Conservation (phyloP, 2,888 invertebrate species). For the Ashinkailepas kermadecensis region DNA sequence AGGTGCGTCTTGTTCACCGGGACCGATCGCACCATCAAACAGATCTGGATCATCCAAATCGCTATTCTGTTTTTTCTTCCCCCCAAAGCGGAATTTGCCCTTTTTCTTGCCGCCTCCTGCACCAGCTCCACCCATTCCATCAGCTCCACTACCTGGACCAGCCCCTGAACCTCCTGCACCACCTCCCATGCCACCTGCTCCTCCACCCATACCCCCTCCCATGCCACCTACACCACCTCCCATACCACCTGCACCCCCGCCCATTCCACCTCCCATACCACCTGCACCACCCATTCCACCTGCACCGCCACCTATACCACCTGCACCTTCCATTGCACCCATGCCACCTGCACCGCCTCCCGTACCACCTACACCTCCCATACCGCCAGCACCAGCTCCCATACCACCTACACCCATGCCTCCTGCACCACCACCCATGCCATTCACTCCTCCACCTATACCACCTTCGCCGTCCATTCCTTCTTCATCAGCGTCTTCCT, state of each 20-base stretch:
- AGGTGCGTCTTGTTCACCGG: slow-evolving; percentile 6
- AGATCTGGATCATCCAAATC: not conserved
- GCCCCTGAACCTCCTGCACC: slow-evolving; percentile 9
- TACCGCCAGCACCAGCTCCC: not conserved
- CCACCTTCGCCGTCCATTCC: not conserved
- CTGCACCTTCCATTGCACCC: not conserved
- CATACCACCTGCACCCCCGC: not conserved
- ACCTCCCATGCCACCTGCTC: slow-evolving; percentile 4
- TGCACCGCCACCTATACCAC: not conserved
- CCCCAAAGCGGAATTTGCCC: not conserved
- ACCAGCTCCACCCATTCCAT: not conserved
- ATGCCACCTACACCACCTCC: not conserved
- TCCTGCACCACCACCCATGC: not conserved
- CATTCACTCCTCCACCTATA: not conserved
- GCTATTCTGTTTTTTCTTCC: not conserved
- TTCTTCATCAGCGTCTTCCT: not conserved
- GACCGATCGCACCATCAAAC: slow-evolving; percentile 18
- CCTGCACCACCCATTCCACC: not conserved
- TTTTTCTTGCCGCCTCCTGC: not conserved
- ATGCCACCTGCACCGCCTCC: not conserved
- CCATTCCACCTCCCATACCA: not conserved
- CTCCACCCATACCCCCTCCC: not conserved
- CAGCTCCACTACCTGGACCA: not conserved
- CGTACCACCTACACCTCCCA: not conserved
- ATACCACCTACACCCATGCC: not conserved